Evolutionary conservation across 2,113 vertebrate genomes (phyloP).

Genomic region (Anser brachyrhynchus): DNA sequence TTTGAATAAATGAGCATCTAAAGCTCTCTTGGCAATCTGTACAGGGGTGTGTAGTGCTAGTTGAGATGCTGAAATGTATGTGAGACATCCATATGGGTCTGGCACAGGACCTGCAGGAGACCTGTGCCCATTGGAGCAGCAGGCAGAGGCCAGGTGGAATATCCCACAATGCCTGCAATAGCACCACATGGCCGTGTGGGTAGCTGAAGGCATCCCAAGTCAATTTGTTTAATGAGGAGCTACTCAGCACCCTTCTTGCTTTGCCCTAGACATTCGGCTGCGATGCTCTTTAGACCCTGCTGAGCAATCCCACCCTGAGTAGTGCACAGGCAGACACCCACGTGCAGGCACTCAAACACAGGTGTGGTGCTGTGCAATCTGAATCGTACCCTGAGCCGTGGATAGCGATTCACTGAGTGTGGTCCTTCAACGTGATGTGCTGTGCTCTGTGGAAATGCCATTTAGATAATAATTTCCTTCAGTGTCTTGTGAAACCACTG

Average conservation of each 20-base stretch:
- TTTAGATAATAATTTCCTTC: neutral
- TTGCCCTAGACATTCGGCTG: neutral
- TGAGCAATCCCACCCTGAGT: neutral
- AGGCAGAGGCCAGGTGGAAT: rapidly evolving
- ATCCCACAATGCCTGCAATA: neutral
- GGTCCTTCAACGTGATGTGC: neutral
- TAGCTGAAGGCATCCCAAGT: neutral
- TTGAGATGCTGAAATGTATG: neutral
- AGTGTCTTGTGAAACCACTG: neutral
- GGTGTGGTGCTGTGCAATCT: neutral
- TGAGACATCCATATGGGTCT: neutral
- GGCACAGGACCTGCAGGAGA: neutral
- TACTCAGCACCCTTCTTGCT: neutral
- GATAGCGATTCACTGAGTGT: neutral
- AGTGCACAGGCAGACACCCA: neutral
- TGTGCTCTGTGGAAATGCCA: neutral
- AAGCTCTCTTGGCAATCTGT: neutral
- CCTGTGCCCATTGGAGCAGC: neutral
- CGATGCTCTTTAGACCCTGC: rapidly evolving
- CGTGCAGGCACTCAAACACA: neutral
- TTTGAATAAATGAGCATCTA: neutral
- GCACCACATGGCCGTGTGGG: neutral
- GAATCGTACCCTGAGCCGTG: neutral
- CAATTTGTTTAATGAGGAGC: neutral
- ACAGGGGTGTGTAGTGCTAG: neutral